Evolutionary conservation across 2,113 vertebrate species (phyloP).

Genomic region (Murina feae): DNA sequence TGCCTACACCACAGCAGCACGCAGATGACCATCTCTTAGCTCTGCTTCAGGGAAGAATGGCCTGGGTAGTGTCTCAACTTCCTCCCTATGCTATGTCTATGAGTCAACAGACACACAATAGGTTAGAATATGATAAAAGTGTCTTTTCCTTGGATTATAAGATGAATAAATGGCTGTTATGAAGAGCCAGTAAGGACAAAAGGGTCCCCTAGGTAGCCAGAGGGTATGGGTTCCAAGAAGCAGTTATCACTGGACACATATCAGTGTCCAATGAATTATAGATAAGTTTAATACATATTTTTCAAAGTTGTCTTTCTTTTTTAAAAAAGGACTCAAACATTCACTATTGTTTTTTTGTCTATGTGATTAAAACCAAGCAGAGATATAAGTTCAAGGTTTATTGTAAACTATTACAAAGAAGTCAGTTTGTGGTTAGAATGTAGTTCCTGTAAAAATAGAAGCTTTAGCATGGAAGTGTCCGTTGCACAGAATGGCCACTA

Average conservation of each 20-base stretch:
- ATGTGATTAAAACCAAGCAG: neutral
- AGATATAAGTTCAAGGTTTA: neutral
- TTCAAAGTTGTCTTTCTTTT: neutral
- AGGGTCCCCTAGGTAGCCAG: neutral
- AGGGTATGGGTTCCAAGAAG: neutral
- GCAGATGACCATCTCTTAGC: neutral
- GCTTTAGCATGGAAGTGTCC: neutral
- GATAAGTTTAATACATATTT: neutral
- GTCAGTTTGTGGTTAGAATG: neutral
- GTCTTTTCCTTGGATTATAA: neutral
- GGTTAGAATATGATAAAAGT: neutral
- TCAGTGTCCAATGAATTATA: neutral
- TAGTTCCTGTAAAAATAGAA: neutral
- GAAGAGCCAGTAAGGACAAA: neutral
- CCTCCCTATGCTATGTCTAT: neutral
- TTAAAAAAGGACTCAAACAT: neutral
- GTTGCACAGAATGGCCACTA: neutral
- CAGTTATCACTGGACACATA: neutral
- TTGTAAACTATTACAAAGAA: neutral
- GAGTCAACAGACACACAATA: neutral
- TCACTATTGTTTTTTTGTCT: neutral
- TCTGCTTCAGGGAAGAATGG: too few relatives aligned
- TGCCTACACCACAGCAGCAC: neutral
- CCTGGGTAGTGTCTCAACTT: neutral
- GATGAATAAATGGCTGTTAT: neutral